These are phyloP conservation scores for Encarsia formosa DNA, from an alignment of 2,888 invertebrate species.

Conservation along the genomic window DNA sequence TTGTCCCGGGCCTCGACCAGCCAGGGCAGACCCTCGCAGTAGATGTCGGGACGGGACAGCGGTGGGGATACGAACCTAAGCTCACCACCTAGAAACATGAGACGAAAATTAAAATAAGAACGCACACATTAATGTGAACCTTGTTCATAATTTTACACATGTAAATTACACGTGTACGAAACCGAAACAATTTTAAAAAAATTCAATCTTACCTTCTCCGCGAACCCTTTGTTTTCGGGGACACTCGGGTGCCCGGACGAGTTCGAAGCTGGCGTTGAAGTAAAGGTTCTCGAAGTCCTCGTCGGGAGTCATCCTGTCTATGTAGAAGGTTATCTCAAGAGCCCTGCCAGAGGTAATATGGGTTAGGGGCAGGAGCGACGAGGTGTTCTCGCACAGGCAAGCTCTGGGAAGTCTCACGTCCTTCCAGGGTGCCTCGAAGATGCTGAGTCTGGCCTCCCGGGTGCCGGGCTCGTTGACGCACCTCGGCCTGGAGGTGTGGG, in stretches of 20 bases:
- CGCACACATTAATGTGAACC: no score
- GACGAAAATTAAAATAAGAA: no score
- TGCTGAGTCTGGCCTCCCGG: constrained; percentile 53
- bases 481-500: constrained; percentile 66
- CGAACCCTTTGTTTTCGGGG: constrained; percentile 62
- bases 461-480: constrained; percentile 51
- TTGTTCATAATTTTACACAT: no score
- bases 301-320: constrained; percentile 68
- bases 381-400: constrained; percentile 76
- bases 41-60: constrained; percentile 58
- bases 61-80: constrained; percentile 64
- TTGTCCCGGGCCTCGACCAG: constrained; percentile 75
- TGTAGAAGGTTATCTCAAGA: constrained; percentile 72
- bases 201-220: constrained; percentile 52
- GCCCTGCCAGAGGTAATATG: constrained; percentile 65
- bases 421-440: constrained; percentile 70
- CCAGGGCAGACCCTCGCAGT: constrained; percentile 75
- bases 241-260: constrained; percentile 63
- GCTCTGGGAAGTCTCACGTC: constrained; percentile 68
- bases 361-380: constrained; percentile 59
- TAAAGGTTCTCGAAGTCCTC: constrained; percentile 80
- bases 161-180: no score
- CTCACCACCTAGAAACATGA: constrained; percentile 58
- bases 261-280: constrained; percentile 70
- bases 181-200: no score